phyloP scores from a whole-genome alignment of 2,797 vertebrate species.

The Picus viridis region DNA sequence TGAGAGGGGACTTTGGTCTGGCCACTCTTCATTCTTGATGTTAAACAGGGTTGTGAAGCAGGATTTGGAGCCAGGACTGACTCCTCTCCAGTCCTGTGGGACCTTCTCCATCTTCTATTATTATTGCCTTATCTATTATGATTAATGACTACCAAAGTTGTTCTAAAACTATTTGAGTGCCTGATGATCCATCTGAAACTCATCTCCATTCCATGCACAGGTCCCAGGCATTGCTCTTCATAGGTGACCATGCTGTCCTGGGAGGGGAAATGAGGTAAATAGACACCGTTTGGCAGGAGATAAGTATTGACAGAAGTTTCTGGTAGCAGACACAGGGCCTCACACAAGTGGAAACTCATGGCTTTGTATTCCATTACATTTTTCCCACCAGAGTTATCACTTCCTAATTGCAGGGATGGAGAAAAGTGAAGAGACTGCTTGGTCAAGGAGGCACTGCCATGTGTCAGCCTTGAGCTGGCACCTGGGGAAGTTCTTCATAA shows the following conservation, averaged over 20 bases:
- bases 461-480: background rate
- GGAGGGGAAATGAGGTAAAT: slow-evolving; percentile 2
- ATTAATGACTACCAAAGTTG: slow-evolving; percentile 10
- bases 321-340: background rate
- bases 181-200: slow-evolving; percentile 46
- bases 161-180: slow-evolving; percentile 22
- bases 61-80: background rate
- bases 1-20: background rate
- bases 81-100: background rate
- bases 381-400: background rate
- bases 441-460: background rate
- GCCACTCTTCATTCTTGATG: background rate
- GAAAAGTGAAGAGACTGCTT: background rate
- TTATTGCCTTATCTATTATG: background rate
- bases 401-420: slow-evolving; percentile 22
- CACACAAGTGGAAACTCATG: slow-evolving; percentile 38
- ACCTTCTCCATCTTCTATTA: background rate
- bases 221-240: background rate
- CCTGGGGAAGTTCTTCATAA: background rate
- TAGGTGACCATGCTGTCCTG: background rate
- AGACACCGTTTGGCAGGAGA: slow-evolving; percentile 25
- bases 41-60: background rate
- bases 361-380: slow-evolving; percentile 25
- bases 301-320: background rate
- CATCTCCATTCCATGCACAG: background rate